Base-by-base conservation (phyloP, 1,140 invertebrate genomes). In the Pteromalus puparum region DNA sequence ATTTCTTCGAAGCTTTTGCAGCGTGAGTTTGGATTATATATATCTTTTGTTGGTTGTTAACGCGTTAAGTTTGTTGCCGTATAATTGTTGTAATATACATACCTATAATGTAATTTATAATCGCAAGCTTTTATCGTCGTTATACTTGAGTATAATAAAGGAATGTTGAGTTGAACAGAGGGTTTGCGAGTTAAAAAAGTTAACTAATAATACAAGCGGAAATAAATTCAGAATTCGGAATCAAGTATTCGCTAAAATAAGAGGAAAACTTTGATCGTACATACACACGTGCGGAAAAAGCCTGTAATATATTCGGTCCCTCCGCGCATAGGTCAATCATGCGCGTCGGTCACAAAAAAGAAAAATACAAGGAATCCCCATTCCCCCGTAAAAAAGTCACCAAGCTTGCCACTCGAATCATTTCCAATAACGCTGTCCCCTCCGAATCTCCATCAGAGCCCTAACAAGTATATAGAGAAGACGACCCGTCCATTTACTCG, bases 41-140 rank as follows among this genome's bases (percentile, higher is more conserved):
- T 48, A 21, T 18, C 1, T 21, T 18, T 6, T 15, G 53, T 21
- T 18, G 53, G 53, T 61, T 61, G 18, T 61, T 61, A 61, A 61
- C 21, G 53, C 18, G 53, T n/a, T n/a, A n/a, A 61, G 21, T 61
- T 61, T 61, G 53, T 61, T 21, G 18, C 21, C 18, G 24, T 30
- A 18, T 15, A 28, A n/a, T 9, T 70, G 26, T n/a, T 26, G 28
- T 70, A 28, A 70, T 70, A 6, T 68, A n/a, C n/a, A n/a, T n/a
- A n/a, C n/a, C n/a, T n/a, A 70, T n/a, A 61, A 70, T 70, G 24
- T 70, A 0, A 73, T 38, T 21, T 73, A 34, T 73, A 73, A 73
- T 6, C 18, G 30, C 15, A n/a, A 2, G 24, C 26, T 15, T 2
- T 21, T 61, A 61, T 61, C 15, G 26, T 70, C 18, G 24, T 70